Conservation (phyloP, 2,797 vertebrate species). For the Gallinago stenura region DNA sequence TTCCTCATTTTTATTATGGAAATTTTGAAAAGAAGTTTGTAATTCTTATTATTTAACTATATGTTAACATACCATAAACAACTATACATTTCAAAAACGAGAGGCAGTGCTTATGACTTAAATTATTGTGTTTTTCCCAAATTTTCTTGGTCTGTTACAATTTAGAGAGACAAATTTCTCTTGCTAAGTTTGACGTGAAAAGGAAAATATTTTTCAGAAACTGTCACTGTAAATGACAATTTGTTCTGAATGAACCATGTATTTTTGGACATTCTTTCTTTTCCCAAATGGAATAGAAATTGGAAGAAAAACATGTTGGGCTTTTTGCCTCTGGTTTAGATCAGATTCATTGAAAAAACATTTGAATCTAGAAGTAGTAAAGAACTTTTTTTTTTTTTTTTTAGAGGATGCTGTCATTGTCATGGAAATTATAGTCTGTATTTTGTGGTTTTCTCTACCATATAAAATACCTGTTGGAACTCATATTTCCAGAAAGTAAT, state of each 20-base stretch:
- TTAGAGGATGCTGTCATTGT: background rate
- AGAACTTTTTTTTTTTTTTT: background rate
- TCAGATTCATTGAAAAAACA: background rate
- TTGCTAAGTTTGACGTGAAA: background rate
- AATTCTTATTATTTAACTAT: background rate
- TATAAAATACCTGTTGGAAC: background rate
- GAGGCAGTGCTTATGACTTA: background rate
- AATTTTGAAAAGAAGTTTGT: background rate
- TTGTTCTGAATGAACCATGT: background rate
- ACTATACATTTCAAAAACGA: background rate
- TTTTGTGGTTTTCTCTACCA: background rate
- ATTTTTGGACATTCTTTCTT: background rate
- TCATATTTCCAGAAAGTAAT: background rate
- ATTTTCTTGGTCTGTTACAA: background rate
- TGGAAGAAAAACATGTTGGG: background rate
- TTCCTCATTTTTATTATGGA: background rate
- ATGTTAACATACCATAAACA: background rate
- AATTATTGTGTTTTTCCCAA: accelerated
- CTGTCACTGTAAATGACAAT: background rate
- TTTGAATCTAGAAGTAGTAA: background rate
- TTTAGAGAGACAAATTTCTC: background rate
- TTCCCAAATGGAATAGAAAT: background rate
- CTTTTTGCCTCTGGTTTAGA: background rate
- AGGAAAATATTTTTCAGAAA: background rate
- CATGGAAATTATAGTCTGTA: background rate